These are phyloP conservation scores for Exocentrus adspersus DNA, from an alignment of 2,888 invertebrate species.

Conservation along the genomic window DNA sequence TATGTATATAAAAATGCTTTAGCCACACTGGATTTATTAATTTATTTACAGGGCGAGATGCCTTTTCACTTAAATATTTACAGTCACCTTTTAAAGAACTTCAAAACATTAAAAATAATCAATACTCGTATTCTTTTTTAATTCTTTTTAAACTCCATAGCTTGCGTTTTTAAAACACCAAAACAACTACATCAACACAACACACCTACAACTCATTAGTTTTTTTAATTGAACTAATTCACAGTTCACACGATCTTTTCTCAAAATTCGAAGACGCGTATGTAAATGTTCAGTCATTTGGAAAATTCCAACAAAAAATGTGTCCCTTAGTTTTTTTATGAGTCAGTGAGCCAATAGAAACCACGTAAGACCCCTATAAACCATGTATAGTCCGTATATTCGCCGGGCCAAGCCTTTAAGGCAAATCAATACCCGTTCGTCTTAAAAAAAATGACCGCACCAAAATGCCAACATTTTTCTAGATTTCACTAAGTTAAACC, in stretches of 20 bases:
- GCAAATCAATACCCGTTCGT: constrained; percentile 64
- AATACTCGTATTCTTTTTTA: constrained; percentile 57
- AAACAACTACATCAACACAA: constrained; percentile 44
- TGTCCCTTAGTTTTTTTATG: constrained; percentile 64
- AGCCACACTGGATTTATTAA: constrained; percentile 34
- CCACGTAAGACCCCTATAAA: constrained; percentile 65
- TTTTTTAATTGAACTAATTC: constrained; percentile 40
- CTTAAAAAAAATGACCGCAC: constrained; percentile 62
- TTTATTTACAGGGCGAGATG: constrained; percentile 36
- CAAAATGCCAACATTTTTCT: constrained; percentile 53
- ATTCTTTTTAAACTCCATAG: constrained; percentile 54
- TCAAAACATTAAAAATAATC: constrained; percentile 61
- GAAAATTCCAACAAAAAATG: constrained; percentile 71
- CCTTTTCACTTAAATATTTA: constrained; percentile 45
- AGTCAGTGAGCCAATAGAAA: constrained; percentile 65
- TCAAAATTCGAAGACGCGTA: constrained; percentile 62
- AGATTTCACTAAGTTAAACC: constrained; percentile 41
- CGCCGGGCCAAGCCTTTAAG: constrained; percentile 65
- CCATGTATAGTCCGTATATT: constrained; percentile 64
- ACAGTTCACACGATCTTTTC: constrained; percentile 55
- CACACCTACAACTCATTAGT: constrained; percentile 43
- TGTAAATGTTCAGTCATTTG: constrained; percentile 68
- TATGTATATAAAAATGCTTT: constrained; percentile 44
- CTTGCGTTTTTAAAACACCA: constrained; percentile 48
- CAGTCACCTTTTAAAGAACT: constrained; percentile 57